A percentile compares a stretch with the other conserved stretches of the same genome.
phyloP scores from a whole-genome alignment of 2,113 vertebrate genomes.

The Prietella phreatophila region DNA sequence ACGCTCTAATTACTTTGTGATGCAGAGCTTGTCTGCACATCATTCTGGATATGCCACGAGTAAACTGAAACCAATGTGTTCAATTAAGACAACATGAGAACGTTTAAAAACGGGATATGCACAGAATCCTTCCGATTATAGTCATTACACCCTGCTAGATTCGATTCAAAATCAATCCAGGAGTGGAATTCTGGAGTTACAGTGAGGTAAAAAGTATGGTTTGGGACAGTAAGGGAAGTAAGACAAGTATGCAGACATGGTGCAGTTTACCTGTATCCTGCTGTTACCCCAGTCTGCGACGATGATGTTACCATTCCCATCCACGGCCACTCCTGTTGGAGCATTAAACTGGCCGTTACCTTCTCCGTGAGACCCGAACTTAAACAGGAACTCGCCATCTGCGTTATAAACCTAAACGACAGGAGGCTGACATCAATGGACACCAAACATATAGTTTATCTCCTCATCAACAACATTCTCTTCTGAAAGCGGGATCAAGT shows the following conservation, averaged over 20 bases:
- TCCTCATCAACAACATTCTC: background rate
- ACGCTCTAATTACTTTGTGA: too few relatives aligned
- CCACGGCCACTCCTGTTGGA: constrained; percentile 91
- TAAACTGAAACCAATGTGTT: background rate
- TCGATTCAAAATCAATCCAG: background rate
- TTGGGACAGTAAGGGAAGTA: background rate
- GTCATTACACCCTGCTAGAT: background rate
- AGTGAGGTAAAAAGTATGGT: background rate
- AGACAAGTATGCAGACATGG: background rate
- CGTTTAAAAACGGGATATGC: background rate
- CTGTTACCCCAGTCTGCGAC: constrained; percentile 98
- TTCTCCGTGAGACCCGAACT: constrained; percentile 96
- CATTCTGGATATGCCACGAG: background rate
- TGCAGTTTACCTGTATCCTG: constrained; percentile 84
- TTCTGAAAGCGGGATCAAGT: background rate
- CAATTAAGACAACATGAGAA: background rate
- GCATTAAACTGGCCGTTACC: constrained; percentile 97
- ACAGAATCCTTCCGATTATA: background rate
- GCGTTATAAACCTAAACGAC: constrained; percentile 85
- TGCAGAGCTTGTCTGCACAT: background rate
- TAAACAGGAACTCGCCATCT: constrained; percentile 95
- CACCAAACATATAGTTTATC: background rate
- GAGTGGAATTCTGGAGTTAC: background rate
- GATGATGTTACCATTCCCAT: constrained; percentile 92
- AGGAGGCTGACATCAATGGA: background rate